Evolutionary conservation across 2,888 invertebrate genomes (phyloP).

Genomic region (Bombylius major): DNA sequence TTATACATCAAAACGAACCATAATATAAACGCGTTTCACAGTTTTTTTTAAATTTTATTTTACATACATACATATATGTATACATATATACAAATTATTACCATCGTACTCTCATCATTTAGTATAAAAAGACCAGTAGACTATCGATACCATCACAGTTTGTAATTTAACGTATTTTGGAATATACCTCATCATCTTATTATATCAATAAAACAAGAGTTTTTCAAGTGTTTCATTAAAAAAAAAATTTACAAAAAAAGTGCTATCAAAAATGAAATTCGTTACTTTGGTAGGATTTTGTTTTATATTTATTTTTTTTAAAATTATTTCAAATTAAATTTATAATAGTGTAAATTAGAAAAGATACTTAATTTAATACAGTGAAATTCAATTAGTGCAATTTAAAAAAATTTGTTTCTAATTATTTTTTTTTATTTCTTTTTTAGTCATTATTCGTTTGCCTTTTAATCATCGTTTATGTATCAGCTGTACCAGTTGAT

Average conservation of each 20-base stretch:
- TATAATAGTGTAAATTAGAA: too few relatives aligned
- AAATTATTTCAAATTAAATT: too few relatives aligned
- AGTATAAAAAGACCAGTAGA: slow-evolving; percentile 11
- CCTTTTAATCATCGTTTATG: slow-evolving; percentile 25
- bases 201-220: too few relatives aligned
- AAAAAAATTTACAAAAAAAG: background rate
- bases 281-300: slow-evolving; percentile 9
- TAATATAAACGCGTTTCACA: too few relatives aligned
- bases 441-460: slow-evolving; percentile 27
- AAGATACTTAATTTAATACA: too few relatives aligned
- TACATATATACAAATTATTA: too few relatives aligned
- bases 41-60: too few relatives aligned
- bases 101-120: too few relatives aligned
- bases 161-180: slow-evolving; percentile 5
- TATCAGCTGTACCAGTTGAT: slow-evolving; percentile 29
- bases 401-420: background rate
- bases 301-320: background rate
- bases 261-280: slow-evolving; percentile 11
- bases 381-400: background rate
- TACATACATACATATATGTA: too few relatives aligned
- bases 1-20: too few relatives aligned
- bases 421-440: background rate
- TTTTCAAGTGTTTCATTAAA: too few relatives aligned
- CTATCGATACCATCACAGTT: slow-evolving; percentile 9
- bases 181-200: background rate